phyloP scores from a whole-genome alignment of 2,113 vertebrate species.

The Penelope pileata region DNA sequence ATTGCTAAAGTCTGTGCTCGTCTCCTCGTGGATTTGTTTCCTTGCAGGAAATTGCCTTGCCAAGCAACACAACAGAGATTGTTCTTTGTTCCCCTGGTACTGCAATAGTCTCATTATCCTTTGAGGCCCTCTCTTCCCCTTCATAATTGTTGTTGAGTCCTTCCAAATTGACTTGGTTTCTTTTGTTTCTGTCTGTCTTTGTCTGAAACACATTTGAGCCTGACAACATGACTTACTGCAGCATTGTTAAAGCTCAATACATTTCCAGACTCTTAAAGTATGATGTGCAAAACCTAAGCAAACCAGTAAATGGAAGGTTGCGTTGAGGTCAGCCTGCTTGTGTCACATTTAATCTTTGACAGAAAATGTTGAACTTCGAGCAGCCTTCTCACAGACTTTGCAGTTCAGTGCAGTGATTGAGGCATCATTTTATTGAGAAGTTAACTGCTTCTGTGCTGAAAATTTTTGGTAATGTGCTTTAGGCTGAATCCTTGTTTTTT shows the following conservation, averaged over 20 bases:
- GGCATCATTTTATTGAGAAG: not conserved
- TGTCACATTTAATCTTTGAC: not conserved
- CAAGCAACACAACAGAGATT: not conserved
- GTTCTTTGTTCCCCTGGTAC: not conserved
- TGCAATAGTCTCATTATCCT: not conserved
- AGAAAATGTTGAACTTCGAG: accelerated
- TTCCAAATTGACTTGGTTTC: conserved; percentile 1
- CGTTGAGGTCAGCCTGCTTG: not conserved
- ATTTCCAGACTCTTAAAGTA: not conserved
- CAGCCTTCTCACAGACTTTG: not conserved
- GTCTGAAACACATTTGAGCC: not conserved
- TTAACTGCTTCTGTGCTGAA: not conserved
- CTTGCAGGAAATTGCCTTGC: not conserved
- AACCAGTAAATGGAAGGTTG: not conserved
- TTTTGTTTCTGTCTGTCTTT: not conserved
- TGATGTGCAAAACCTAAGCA: not conserved
- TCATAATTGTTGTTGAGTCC: not conserved
- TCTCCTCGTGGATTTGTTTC: not conserved
- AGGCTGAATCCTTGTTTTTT: not conserved
- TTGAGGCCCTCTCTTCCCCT: not conserved
- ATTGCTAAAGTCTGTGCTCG: not conserved
- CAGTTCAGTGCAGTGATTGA: not conserved
- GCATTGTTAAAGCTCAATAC: not conserved
- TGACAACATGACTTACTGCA: not conserved
- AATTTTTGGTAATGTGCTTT: not conserved